Conservation (phyloP, 2,113 vertebrate species). For the Orcinus orca region DNA sequence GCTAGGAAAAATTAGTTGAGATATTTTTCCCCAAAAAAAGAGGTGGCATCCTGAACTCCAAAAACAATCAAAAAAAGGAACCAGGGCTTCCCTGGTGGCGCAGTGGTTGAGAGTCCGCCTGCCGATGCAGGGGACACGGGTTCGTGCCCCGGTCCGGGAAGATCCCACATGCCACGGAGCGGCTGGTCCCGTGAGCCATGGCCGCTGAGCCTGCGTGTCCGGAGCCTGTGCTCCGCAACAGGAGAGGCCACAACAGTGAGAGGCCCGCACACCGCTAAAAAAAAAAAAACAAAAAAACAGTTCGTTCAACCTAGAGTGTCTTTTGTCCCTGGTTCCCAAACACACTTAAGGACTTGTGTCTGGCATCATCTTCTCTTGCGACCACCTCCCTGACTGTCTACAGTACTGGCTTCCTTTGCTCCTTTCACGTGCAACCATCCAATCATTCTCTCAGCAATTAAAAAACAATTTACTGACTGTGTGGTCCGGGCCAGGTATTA, state of each 20-base stretch:
- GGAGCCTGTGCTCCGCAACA: too few species aligned
- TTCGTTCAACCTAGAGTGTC: background rate
- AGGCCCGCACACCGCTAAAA: too few species aligned
- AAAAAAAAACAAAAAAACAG: background rate
- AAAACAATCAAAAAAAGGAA: constrained; percentile 2
- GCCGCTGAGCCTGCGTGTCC: too few species aligned
- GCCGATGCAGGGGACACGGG: too few species aligned
- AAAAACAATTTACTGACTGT: background rate
- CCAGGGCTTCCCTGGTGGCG: background rate
- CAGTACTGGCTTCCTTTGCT: background rate
- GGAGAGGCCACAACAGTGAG: too few species aligned
- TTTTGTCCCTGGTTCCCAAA: background rate
- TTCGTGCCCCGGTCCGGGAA: too few species aligned
- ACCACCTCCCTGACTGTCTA: background rate
- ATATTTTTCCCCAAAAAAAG: background rate
- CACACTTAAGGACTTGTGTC: background rate
- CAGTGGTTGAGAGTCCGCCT: too few species aligned
- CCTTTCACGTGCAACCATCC: background rate
- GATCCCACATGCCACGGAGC: too few species aligned
- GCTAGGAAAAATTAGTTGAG: background rate
- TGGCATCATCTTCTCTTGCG: background rate
- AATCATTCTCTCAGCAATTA: constrained; percentile 28
- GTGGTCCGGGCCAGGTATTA: background rate
- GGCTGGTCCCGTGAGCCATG: too few species aligned
- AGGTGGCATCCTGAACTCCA: background rate